Evolutionary conservation across 2,888 invertebrate species (phyloP), one percentile per base, ranked within the genome.

Genomic region (Pristionchus mayeri): DNA sequence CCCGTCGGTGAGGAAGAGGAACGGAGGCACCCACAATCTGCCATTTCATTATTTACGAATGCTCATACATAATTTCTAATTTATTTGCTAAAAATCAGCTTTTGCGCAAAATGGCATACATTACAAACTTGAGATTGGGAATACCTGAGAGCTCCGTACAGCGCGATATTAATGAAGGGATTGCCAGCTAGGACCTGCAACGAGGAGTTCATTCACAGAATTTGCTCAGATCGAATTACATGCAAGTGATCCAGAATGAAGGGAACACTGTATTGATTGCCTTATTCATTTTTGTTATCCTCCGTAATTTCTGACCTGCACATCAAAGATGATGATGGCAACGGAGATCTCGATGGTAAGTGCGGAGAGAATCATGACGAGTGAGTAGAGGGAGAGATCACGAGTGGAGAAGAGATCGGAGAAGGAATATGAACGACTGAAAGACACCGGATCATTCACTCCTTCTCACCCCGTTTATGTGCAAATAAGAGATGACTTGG

Each of bases 161-260:
- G 40, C 3, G 88, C 87, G 24, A 90, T 82, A 71, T 90, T 89
- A 24, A 90, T 21, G 60, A 89, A 90, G 13, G 90, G 90, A 85
- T 85, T 86, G 13, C 90, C 88, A 13, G 87, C 86, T 44, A 89
- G 81, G 4, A 85, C 81, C 85, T 85, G 80, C 9, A 85, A 48
- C 3, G n/a, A 54, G 9, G n/a, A n/a, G n/a, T n/a, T n/a, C n/a
- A n/a, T n/a, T n/a, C n/a, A n/a, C n/a, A n/a, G n/a, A n/a, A n/a
- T n/a, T n/a, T n/a, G n/a, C n/a, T n/a, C n/a, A n/a, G n/a, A n/a
- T n/a, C n/a, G n/a, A n/a, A n/a, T n/a, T n/a, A n/a, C n/a, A n/a
- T n/a, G n/a, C n/a, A n/a, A n/a, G n/a, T n/a, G n/a, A n/a, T n/a
- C n/a, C n/a, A n/a, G n/a, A n/a, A n/a, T n/a, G 48, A 7, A 48